phyloP scores from a whole-genome alignment of 1,140 invertebrate genomes.

The Dinothrombium tinctorium region DNA sequence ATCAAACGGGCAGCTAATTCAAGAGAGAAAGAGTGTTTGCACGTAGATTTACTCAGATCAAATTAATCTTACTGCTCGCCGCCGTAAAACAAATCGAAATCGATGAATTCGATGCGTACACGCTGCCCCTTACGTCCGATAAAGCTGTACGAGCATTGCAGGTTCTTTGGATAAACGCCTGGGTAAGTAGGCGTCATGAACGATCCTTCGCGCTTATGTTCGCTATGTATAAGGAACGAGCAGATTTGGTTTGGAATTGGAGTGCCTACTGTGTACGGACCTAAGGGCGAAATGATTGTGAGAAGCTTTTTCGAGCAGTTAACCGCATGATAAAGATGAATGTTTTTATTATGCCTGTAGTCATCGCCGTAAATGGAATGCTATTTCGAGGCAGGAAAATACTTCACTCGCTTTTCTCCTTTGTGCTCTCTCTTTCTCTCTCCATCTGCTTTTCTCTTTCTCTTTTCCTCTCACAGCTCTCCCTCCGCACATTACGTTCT shows the following conservation, averaged over 20 bases:
- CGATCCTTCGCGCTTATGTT: conserved; percentile 50
- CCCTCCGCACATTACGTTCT: too few relatives aligned
- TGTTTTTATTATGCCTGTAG: too few relatives aligned
- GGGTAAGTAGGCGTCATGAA: conserved; percentile 94
- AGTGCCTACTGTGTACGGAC: conserved; percentile 61
- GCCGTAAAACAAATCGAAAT: conserved; percentile 96
- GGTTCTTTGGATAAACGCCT: conserved; percentile 87
- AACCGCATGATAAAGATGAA: too few relatives aligned
- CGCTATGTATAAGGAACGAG: conserved; percentile 51
- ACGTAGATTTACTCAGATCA: not conserved
- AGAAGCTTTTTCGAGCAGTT: too few relatives aligned
- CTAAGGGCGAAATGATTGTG: conserved; percentile 20
- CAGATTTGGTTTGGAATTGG: conserved; percentile 43
- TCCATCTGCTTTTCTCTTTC: too few relatives aligned
- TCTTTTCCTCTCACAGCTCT: too few relatives aligned
- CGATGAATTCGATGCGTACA: conserved; percentile 82
- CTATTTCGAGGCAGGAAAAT: too few relatives aligned
- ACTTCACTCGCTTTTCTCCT: too few relatives aligned
- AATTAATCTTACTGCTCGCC: conserved; percentile 71
- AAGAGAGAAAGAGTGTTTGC: conserved; percentile 4
- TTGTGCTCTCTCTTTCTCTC: too few relatives aligned
- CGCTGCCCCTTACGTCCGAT: conserved; percentile 66
- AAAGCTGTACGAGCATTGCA: conserved; percentile 74
- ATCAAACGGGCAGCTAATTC: conserved; percentile 85
- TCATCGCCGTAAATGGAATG: too few relatives aligned